Evolutionary conservation across 2,113 vertebrate genomes (phyloP).

Genomic region (Nettapus auritus): DNA sequence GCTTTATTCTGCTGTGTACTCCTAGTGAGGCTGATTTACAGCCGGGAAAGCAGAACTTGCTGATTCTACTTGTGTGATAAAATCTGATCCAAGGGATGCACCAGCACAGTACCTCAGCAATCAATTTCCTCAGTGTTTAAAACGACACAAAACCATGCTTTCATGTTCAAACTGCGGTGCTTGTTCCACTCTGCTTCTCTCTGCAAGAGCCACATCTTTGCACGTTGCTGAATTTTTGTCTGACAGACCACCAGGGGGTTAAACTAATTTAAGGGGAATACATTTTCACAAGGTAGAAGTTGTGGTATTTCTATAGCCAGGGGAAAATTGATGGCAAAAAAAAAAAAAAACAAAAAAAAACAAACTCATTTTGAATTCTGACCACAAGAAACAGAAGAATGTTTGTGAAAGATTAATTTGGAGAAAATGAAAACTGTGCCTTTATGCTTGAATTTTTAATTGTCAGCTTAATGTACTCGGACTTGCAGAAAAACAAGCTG

Average conservation of each 20-base stretch:
- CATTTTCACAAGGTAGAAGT: background rate
- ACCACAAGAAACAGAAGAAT: background rate
- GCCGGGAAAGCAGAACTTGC: conserved; percentile 12
- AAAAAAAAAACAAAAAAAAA: conserved; percentile 17
- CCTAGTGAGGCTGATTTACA: background rate
- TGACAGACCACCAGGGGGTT: background rate
- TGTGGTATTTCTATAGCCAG: background rate
- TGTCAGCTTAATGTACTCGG: background rate
- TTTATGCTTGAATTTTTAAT: background rate
- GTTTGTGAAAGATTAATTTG: background rate
- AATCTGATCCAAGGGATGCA: background rate
- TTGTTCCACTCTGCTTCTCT: background rate
- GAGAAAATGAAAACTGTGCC: background rate
- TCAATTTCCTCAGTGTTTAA: background rate
- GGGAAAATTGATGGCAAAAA: background rate
- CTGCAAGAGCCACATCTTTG: background rate
- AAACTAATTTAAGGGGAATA: background rate
- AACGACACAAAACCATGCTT: background rate
- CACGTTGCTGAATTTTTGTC: background rate
- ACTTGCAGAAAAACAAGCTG: background rate
- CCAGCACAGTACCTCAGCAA: background rate
- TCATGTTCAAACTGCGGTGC: background rate
- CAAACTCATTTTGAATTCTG: background rate
- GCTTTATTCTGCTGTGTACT: background rate
- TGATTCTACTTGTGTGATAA: background rate